Conservation (phyloP, 1,140 invertebrate genomes). For the Dendrolimus kikuchii region DNA sequence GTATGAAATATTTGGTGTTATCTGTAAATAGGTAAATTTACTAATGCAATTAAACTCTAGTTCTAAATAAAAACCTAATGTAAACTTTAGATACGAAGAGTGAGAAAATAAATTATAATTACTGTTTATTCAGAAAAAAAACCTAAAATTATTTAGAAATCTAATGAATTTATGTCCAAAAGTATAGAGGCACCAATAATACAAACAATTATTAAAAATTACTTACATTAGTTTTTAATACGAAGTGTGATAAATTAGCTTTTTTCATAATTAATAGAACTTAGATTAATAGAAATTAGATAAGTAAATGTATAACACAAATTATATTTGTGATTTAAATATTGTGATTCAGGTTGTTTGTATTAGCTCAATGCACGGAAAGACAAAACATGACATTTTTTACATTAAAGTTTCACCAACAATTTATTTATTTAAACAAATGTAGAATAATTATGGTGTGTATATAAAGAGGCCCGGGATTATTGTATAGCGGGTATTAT, state of each 20-base stretch:
- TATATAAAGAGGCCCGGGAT: too few species aligned
- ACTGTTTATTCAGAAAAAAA: too few species aligned
- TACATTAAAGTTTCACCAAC: too few species aligned
- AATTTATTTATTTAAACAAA: too few species aligned
- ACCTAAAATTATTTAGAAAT: too few species aligned
- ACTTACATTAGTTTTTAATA: constrained; percentile 13
- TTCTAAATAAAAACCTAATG: too few species aligned
- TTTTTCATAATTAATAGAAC: constrained; percentile 12
- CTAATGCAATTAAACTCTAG: too few species aligned
- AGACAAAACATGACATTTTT: constrained; percentile 13
- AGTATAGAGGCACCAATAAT: constrained; percentile 3
- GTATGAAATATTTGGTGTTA: too few species aligned
- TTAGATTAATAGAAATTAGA: constrained; percentile 6
- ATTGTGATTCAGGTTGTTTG: constrained; percentile 17
- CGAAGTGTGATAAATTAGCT: constrained; percentile 34
- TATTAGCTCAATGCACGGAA: constrained; percentile 21
- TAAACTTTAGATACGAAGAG: constrained; percentile 1
- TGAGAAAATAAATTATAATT: constrained; percentile 7
- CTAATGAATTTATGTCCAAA: background rate
- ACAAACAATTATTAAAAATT: constrained; percentile 1
- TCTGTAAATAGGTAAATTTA: too few species aligned
- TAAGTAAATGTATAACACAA: constrained; percentile 7
- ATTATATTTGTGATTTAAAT: constrained; percentile 12
- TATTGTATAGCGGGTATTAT: too few species aligned
- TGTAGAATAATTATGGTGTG: too few species aligned